Evolutionary conservation across 92 coral and sea anemone genomes (phyloP), one percentile per base, ranked within the genome.

Genomic region (Parazoanthus swiftii): DNA sequence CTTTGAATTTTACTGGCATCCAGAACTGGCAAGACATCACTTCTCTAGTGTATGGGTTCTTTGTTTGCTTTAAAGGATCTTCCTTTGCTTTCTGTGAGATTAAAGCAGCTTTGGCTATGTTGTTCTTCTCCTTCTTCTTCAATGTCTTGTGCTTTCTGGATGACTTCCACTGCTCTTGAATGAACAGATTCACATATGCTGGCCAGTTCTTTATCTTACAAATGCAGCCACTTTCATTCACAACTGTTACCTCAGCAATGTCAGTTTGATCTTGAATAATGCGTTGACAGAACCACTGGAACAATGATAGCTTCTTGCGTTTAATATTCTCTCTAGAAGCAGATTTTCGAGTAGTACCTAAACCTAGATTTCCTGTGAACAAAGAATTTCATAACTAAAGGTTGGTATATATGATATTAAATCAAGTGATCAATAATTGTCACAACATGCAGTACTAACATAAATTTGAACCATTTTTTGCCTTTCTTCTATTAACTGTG

Each of bases 101-200:
- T 35, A 72, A 33, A 72, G 76, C 76, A 26, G 0, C 8, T 11
- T 29, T 72, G 7, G 76, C 76, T 16, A 11, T 72, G 15, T 72
- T 72, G 15, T 72, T 72, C 3, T 0, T 72, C 8, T 72, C 18
- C 39, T 33, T 72, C 39, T 72, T 72, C 76, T 11, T 33, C 76
- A 26, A 29, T 0, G 10, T n/a, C 74, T 68, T n/a, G 5, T 5
- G 36, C 11, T 48, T 48, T 11, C 13, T 48, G 6, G 51, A 48
- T 8, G 51, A 13, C 9, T 33, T 72, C 38, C 39, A 72, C 6
- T 1, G 76, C 42, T 72, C 43, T 72, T 72, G 25, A 11, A 72
- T 26, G 39, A 16, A 72, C 42, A 72, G 76, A 35, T 72, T 2
- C 76, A 72, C 76, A 72, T 72, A 72, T 72, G 76, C 76, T 72